phyloP scores from a whole-genome alignment of 2,113 vertebrate genomes.

The Xenus cinereus region DNA sequence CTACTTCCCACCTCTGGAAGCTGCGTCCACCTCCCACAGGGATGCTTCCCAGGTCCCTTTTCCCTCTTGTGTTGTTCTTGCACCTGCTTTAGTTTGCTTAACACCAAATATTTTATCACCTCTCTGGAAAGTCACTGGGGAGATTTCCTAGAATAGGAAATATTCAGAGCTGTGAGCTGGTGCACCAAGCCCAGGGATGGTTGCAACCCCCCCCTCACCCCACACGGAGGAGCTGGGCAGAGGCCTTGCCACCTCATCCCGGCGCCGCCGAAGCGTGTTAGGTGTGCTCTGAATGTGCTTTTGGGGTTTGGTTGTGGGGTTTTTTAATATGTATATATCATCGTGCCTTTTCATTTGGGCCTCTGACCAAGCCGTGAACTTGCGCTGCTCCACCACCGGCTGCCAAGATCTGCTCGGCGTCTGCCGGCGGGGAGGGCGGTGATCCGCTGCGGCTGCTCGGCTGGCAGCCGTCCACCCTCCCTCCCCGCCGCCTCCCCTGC shows the following conservation, averaged over 20 bases:
- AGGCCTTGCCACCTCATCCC: not conserved
- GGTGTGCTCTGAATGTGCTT: not conserved
- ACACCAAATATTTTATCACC: not conserved
- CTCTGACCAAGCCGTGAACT: not conserved
- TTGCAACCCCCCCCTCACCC: not conserved
- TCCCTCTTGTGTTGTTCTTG: not conserved
- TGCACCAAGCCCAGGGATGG: not conserved
- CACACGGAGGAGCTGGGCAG: not conserved
- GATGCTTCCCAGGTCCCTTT: not conserved
- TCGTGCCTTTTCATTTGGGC: not conserved
- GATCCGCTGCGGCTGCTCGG: not conserved
- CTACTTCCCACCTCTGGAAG: not conserved
- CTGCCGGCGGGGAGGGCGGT: not conserved
- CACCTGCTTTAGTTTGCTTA: not conserved
- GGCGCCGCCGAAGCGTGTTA: fast-evolving
- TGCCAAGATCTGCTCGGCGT: not conserved
- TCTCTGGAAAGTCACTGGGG: not conserved
- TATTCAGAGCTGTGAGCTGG: not conserved
- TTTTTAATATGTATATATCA: not conserved
- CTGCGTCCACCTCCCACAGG: not conserved
- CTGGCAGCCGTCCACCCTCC: not conserved
- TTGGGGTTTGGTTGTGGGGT: not conserved
- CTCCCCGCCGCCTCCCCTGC: fast-evolving
- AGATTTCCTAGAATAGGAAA: not conserved
- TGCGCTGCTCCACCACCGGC: not conserved